phyloP scores from a whole-genome alignment of 92 coral and sea anemone species.

The Paramuricea clavata region DNA sequence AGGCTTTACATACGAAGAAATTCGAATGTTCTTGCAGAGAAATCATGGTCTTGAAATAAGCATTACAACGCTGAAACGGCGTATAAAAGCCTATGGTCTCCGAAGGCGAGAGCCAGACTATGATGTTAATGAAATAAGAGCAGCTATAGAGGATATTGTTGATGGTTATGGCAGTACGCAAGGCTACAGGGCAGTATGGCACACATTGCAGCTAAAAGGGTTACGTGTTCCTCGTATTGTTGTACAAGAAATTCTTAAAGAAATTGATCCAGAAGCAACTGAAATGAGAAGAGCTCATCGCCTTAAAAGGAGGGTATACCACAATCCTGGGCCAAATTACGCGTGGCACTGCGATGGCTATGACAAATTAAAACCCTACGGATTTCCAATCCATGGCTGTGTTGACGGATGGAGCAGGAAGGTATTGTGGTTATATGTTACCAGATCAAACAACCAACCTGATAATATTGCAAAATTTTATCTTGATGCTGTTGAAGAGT shows the following conservation, averaged over 20 bases:
- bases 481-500: too few species aligned
- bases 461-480: too few species aligned
- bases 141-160: constrained; percentile 50
- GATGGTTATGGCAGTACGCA: constrained; percentile 63
- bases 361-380: constrained; percentile 48
- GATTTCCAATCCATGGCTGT: too few species aligned
- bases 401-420: too few species aligned
- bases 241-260: constrained; percentile 61
- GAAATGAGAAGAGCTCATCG: constrained; percentile 57
- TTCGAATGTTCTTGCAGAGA: constrained; percentile 36
- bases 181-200: constrained; percentile 65
- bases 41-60: constrained; percentile 44
- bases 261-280: constrained; percentile 66
- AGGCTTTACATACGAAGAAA: constrained; percentile 45
- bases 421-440: too few species aligned
- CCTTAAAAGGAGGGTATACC: constrained; percentile 50
- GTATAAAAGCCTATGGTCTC: constrained; percentile 40
- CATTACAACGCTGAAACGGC: constrained; percentile 56
- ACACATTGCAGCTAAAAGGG: constrained; percentile 60
- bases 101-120: constrained; percentile 46
- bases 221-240: constrained; percentile 61
- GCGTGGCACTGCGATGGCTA: constrained; percentile 61
- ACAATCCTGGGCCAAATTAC: constrained; percentile 54
- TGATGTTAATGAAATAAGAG: constrained; percentile 40
- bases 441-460: too few species aligned